phyloP scores from a whole-genome alignment of 2,797 vertebrate genomes.

The Enteromius trimaculatus region DNA sequence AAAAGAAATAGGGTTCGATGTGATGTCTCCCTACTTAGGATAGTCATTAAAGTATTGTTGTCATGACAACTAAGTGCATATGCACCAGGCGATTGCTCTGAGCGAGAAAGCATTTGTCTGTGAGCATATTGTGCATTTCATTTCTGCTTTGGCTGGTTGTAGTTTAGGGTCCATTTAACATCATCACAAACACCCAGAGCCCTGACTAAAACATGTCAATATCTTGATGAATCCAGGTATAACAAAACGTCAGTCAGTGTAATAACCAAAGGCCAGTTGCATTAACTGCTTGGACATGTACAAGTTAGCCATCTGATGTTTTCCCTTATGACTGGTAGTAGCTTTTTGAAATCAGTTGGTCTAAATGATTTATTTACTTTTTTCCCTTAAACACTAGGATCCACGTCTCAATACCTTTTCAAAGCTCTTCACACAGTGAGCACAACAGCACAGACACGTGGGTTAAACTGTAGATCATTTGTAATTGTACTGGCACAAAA shows the following conservation, averaged over 20 bases:
- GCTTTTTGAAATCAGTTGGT: not conserved
- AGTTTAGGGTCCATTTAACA: constrained; percentile 51
- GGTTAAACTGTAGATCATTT: not conserved
- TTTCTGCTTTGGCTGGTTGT: constrained; percentile 34
- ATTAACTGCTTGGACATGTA: not conserved
- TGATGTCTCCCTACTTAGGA: constrained; percentile 8
- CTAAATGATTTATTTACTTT: not conserved
- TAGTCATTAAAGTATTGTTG: constrained; percentile 63
- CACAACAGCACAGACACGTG: not conserved
- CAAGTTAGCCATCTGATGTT: not conserved
- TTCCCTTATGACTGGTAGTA: not conserved
- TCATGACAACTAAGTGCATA: constrained; percentile 69
- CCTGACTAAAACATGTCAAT: constrained; percentile 28
- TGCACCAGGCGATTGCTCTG: constrained; percentile 43
- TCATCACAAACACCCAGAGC: constrained; percentile 34
- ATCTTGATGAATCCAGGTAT: constrained; percentile 3
- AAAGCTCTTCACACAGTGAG: not conserved
- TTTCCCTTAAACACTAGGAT: too few species aligned
- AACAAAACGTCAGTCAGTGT: not conserved
- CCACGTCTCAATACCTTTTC: not conserved
- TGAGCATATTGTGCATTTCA: constrained; percentile 41
- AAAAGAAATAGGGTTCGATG: constrained; percentile 1
- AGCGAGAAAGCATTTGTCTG: constrained; percentile 34
- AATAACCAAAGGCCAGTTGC: not conserved
- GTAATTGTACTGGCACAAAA: not conserved